These are phyloP conservation scores for Holothuria scabra DNA, from an alignment of 53 echinoderm and acorn worm genomes.

Conservation along the genomic window DNA sequence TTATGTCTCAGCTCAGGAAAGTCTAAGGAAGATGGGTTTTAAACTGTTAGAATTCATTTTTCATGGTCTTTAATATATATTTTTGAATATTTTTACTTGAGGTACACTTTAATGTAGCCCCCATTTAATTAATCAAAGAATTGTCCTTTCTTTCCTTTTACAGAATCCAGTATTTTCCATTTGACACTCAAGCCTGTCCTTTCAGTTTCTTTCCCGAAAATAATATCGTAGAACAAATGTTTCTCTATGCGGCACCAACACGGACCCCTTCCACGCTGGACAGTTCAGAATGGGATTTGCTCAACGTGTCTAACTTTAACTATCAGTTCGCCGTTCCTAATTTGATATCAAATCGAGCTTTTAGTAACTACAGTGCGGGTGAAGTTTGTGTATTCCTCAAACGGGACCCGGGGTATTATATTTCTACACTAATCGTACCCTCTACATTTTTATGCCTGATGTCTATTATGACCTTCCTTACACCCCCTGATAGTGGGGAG, in stretches of 20 bases:
- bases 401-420: neutral
- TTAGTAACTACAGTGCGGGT: neutral
- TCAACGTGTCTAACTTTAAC: neutral
- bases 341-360: neutral
- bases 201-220: slow-evolving; percentile 20
- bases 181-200: slow-evolving; percentile 16
- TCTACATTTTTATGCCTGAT: slow-evolving; percentile 14
- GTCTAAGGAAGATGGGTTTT: too few species aligned
- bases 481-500: slow-evolving; percentile 26
- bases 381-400: neutral
- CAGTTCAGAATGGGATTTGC: slow-evolving; percentile 8
- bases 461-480: slow-evolving; percentile 1
- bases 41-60: too few species aligned
- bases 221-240: neutral
- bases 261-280: neutral
- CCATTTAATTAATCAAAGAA: too few species aligned
- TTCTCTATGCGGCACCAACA: neutral
- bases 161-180: slow-evolving; percentile 26
- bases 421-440: neutral
- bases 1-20: too few species aligned
- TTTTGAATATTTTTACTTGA: too few species aligned
- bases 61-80: too few species aligned
- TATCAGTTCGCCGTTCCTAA: neutral
- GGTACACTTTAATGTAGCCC: too few species aligned
- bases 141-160: neutral